Base-by-base conservation (phyloP, 1,140 invertebrate genomes). In the Bemisia tabaci region DNA sequence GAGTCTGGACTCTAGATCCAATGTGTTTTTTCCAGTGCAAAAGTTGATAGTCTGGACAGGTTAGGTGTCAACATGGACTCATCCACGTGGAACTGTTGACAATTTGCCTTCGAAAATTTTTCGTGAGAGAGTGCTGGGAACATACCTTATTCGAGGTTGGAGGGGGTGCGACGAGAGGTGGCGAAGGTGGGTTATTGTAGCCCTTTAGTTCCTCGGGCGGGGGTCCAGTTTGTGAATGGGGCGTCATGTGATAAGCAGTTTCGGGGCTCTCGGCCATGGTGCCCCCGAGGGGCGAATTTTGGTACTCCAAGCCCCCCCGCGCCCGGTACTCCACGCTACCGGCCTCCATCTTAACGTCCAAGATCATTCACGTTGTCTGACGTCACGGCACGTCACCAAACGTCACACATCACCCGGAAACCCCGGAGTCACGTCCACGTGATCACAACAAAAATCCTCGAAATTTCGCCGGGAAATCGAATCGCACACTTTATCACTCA, bases 261-360 rank as follows among this genome's bases (percentile, higher is more conserved):
- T 70, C 65, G 62, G 63, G 63, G 62, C 67, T 65, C 60, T 68
- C 67, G 22, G 69, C 71, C 69, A 71, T 71, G 24, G 69, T 70
- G 22, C 64, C 68, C 17, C 69, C 71, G 24, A 71, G 71, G 59
- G 71, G 71, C n/a, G 71, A 71, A 66, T 70, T 68, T 61, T 70
- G 71, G 68, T 69, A 71, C 66, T 71, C 69, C 61, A 69, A 61
- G n/a, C 67, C 67, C 23, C 64, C 22, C 21, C 67, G 64, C 26
- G 64, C 67, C 67, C 67, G 59, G 67, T 68, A 68, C 60, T 68
- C 67, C 26, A 65, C 62, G 24, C 5, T 48, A 48, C 59, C 62
- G 24, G 58, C 63, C 48, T 68, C 67, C 67, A 68, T 22, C n/a
- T 60, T 66, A 26, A 27, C n/a, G 59, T 60, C 21, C 22, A 22